Evolutionary conservation across 2,797 vertebrate genomes (phyloP).

Genomic region (Mastacembelus armatus): DNA sequence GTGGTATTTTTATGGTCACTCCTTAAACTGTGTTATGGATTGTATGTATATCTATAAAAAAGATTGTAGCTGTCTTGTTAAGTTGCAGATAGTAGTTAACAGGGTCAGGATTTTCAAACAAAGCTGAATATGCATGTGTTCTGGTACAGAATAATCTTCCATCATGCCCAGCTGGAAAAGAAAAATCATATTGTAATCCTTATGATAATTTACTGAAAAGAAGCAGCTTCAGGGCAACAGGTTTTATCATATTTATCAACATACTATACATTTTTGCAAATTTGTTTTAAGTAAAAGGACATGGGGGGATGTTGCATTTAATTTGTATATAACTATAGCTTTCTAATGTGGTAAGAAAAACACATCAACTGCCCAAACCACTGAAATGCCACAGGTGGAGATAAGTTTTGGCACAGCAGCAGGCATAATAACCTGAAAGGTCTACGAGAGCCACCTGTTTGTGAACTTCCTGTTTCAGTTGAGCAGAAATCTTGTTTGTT

Average conservation of each 20-base stretch:
- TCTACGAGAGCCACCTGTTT: slow-evolving; percentile 55
- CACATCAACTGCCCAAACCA: not conserved
- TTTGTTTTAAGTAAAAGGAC: not conserved
- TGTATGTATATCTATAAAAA: slow-evolving; percentile 9
- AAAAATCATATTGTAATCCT: slow-evolving; percentile 17
- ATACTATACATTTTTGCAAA: not conserved
- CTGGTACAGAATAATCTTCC: not conserved
- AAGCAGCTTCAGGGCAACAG: slow-evolving; percentile 5
- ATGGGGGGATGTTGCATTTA: not conserved
- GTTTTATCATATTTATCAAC: not conserved
- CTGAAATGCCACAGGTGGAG: slow-evolving; percentile 28
- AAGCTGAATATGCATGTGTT: not conserved
- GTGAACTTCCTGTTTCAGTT: slow-evolving; percentile 50
- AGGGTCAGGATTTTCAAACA: no score
- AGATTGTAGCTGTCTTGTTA: slow-evolving; percentile 10
- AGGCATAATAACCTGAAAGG: slow-evolving; percentile 39
- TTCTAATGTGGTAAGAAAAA: slow-evolving; percentile 1
- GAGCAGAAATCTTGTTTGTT: slow-evolving; percentile 61
- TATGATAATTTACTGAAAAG: slow-evolving; percentile 9
- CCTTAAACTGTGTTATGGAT: not conserved
- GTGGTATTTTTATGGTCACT: not conserved
- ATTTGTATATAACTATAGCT: not conserved
- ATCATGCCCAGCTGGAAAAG: no score
- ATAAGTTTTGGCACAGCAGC: slow-evolving; percentile 53
- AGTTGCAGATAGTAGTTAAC: no score